phyloP scores from a whole-genome alignment of 2,888 invertebrate species.

The Ophion slaviceki region DNA sequence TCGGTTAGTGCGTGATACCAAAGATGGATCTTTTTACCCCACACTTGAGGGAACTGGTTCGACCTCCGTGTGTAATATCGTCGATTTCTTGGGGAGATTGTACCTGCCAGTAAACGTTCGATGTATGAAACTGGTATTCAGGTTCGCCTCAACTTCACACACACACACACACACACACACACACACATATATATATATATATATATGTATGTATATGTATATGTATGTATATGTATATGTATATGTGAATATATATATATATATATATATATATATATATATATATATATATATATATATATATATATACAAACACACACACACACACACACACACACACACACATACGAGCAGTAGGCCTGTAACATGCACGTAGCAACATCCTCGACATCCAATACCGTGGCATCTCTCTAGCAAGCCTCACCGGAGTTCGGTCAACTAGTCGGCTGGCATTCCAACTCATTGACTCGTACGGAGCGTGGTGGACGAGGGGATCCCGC shows the following conservation, averaged over 20 bases:
- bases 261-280: neutral
- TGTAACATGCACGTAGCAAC: constrained; percentile 18
- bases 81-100: constrained; percentile 35
- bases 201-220: neutral
- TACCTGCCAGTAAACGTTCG: constrained; percentile 37
- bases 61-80: neutral
- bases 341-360: neutral
- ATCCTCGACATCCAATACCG: constrained; percentile 72
- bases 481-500: constrained; percentile 7
- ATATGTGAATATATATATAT: neutral
- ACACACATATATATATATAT: neutral
- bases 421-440: constrained; percentile 71
- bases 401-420: constrained; percentile 66
- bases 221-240: neutral
- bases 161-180: constrained; percentile 1
- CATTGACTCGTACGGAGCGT: constrained; percentile 72
- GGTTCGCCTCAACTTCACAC: constrained; percentile 26
- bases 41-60: too few species aligned
- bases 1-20: too few species aligned
- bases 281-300: neutral
- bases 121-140: constrained; percentile 55
- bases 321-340: too few species aligned
- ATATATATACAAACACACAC: too few species aligned
- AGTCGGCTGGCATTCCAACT: constrained; percentile 78
- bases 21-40: too few species aligned